Evolutionary conservation across 2,888 invertebrate species (phyloP).

Genomic region (Drosophila infuscata): DNA sequence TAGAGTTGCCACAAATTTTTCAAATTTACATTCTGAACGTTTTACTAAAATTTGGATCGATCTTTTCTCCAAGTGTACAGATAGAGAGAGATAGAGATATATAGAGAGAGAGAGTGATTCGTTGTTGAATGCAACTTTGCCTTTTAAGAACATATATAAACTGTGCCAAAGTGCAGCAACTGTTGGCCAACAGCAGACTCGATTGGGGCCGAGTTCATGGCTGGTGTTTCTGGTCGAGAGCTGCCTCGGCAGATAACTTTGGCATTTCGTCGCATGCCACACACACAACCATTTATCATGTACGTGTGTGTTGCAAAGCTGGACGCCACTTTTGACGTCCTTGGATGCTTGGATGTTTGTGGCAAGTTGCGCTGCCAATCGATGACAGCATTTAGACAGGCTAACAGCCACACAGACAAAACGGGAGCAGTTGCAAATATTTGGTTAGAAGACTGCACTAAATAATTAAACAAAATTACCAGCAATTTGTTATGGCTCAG

Average conservation of each 20-base stretch:
- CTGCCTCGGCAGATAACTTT: neutral
- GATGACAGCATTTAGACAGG: slow-evolving; percentile 46
- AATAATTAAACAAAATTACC: neutral
- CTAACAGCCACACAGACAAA: neutral
- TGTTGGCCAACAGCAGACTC: slow-evolving; percentile 1
- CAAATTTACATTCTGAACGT: neutral
- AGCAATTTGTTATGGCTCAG: neutral
- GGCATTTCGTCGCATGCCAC: slow-evolving; percentile 55
- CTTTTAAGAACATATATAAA: slow-evolving; percentile 51
- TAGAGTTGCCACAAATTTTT: too few relatives aligned
- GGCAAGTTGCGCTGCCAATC: slow-evolving; percentile 58
- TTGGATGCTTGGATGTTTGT: slow-evolving; percentile 25
- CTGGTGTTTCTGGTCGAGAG: neutral
- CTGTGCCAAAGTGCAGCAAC: slow-evolving; percentile 56
- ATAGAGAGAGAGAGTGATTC: neutral
- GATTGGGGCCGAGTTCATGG: slow-evolving; percentile 23
- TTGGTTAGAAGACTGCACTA: neutral
- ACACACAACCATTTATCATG: slow-evolving; percentile 75
- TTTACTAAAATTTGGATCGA: neutral
- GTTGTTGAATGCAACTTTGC: slow-evolving; percentile 17
- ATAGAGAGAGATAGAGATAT: neutral
- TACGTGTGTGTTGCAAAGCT: slow-evolving; percentile 51
- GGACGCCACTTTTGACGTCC: slow-evolving; percentile 57
- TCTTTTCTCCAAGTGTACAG: neutral
- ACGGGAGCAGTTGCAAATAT: neutral